Conservation (phyloP, 2,797 vertebrate species). For the Vireo griseus region DNA sequence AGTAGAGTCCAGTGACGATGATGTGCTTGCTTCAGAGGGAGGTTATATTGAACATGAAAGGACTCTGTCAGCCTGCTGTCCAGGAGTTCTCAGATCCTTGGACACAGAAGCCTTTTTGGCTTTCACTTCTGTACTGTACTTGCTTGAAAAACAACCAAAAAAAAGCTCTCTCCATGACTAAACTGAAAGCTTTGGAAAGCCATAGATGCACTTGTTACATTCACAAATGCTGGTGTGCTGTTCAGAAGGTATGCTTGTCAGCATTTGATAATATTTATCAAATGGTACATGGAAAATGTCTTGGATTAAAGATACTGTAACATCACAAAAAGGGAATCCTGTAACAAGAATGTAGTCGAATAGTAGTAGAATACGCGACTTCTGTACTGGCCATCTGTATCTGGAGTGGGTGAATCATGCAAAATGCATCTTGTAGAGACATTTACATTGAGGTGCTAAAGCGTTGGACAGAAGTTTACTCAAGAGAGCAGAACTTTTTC, state of each 20-base stretch:
- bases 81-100: background rate
- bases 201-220: background rate
- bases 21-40: background rate
- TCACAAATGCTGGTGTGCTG: background rate
- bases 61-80: background rate
- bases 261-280: background rate
- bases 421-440: background rate
- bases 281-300: background rate
- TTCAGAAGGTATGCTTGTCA: background rate
- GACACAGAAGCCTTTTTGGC: background rate
- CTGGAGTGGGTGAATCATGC: background rate
- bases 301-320: background rate
- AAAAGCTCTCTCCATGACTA: background rate
- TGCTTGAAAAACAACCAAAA: background rate
- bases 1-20: background rate
- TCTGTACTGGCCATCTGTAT: background rate
- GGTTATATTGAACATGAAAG: background rate
- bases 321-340: background rate
- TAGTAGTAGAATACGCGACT: background rate
- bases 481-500: background rate
- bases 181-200: background rate
- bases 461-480: background rate
- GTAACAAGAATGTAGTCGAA: background rate
- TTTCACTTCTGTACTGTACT: background rate
- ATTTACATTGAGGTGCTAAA: background rate